These are phyloP conservation scores for Paralichthys olivaceus DNA, from an alignment of 2,113 vertebrate genomes.

Conservation along the genomic window DNA sequence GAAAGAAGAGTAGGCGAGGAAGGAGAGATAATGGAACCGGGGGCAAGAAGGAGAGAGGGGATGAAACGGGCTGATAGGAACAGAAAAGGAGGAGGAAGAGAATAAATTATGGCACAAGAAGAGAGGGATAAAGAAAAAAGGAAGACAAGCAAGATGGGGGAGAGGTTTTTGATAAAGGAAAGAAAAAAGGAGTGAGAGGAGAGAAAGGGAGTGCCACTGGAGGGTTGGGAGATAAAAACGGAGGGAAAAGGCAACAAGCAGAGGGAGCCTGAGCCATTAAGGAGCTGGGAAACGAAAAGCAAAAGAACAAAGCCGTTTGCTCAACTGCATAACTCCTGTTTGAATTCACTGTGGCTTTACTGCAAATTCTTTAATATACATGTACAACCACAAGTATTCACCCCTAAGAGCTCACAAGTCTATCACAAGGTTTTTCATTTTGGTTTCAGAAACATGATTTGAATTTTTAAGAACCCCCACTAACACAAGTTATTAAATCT, in stretches of 20 bases:
- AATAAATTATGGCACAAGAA: conserved; percentile 40
- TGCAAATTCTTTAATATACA: conserved; percentile 13
- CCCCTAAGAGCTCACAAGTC: neutral
- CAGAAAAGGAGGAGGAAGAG: neutral
- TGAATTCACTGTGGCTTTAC: conserved; percentile 27
- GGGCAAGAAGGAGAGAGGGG: conserved; percentile 34
- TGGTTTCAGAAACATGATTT: conserved; percentile 6
- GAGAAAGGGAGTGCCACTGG: conserved; percentile 9
- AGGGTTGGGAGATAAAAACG: conserved; percentile 37
- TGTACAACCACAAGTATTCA: conserved; percentile 11
- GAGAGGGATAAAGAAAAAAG: conserved; percentile 6
- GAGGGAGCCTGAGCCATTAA: conserved; percentile 31
- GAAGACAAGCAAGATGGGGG: conserved; percentile 11
- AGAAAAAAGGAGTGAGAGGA: conserved; percentile 14
- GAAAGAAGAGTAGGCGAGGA: conserved; percentile 33
- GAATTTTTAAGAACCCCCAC: conserved; percentile 8
- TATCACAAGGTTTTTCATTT: conserved; percentile 5
- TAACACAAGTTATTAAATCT: neutral
- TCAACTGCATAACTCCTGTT: conserved; percentile 21
- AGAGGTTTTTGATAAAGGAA: conserved; percentile 33
- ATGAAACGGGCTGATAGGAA: neutral
- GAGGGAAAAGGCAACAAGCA: conserved; percentile 41
- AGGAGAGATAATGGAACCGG: conserved; percentile 55
- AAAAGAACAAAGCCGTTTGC: conserved; percentile 32
- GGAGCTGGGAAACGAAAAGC: conserved; percentile 16